Percentiles rank a stretch among this genome's conserved stretches.
Evolutionary conservation across 2,797 vertebrate species (phyloP).

Genomic region (Anabas testudineus): DNA sequence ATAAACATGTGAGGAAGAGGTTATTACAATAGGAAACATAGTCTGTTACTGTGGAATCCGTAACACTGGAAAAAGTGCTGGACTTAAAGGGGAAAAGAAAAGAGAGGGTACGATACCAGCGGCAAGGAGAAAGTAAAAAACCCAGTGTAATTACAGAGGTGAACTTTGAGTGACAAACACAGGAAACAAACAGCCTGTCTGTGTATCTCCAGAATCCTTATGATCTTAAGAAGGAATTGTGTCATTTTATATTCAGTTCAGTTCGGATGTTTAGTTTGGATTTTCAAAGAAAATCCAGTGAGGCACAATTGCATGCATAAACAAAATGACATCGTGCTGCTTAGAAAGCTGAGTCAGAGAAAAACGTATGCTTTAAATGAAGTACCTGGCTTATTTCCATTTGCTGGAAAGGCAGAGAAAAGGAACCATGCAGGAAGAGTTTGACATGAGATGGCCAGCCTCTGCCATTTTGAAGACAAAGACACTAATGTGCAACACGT

Average conservation of each 20-base stretch:
- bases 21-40: too few relatives aligned
- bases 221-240: slow-evolving; percentile 18
- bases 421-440: slow-evolving; percentile 22
- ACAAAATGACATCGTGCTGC: slow-evolving; percentile 14
- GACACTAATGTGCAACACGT: slow-evolving; percentile 53
- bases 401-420: slow-evolving; percentile 4
- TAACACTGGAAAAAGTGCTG: background rate
- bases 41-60: background rate
- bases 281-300: slow-evolving; percentile 6
- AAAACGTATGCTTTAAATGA: slow-evolving; percentile 32
- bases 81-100: background rate
- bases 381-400: slow-evolving; percentile 11
- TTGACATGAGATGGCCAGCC: slow-evolving; percentile 43
- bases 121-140: slow-evolving; percentile 3
- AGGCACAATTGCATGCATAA: slow-evolving; percentile 36
- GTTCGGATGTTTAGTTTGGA: too few relatives aligned
- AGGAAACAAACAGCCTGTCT: slow-evolving; percentile 11
- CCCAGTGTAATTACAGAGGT: slow-evolving; percentile 9
- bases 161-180: slow-evolving; percentile 10
- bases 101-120: background rate
- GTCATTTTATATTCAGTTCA: slow-evolving; percentile 5
- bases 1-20: background rate
- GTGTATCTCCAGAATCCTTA: slow-evolving; percentile 6
- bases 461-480: slow-evolving; percentile 71
- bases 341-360: slow-evolving; percentile 37